Conservation (phyloP, 1,140 invertebrate species). For the Drosophila erecta region DNA sequence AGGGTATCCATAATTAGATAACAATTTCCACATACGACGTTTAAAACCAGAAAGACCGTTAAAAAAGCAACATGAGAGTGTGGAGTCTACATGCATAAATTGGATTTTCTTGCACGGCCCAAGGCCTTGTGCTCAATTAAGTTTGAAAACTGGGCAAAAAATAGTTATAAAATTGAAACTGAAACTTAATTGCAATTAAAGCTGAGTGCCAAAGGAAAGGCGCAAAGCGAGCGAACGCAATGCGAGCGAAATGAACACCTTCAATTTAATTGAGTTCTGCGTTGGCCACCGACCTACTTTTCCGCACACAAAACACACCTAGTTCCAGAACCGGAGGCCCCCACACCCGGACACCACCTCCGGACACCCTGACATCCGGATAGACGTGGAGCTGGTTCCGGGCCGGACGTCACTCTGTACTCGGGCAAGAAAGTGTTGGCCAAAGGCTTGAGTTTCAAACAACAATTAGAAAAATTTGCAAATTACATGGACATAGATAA, state of each 20-base stretch:
- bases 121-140: conserved; percentile 72
- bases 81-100: conserved; percentile 55
- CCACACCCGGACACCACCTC: background rate
- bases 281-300: conserved; percentile 64
- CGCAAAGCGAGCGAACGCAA: conserved; percentile 33
- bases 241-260: conserved; percentile 61
- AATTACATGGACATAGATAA: conserved; percentile 63
- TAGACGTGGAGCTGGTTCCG: conserved; percentile 21
- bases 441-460: conserved; percentile 78
- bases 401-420: conserved; percentile 58
- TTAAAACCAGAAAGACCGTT: conserved; percentile 20
- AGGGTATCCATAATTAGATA: conserved; percentile 31
- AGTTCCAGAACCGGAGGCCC: conserved; percentile 15
- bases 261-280: conserved; percentile 70
- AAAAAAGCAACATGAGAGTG: conserved; percentile 20
- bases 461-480: conserved; percentile 84
- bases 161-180: conserved; percentile 61
- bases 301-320: conserved; percentile 42
- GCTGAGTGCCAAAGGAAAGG: conserved; percentile 53
- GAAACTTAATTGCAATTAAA: conserved; percentile 81
- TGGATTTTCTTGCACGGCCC: conserved; percentile 58
- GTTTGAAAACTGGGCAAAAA: conserved; percentile 42
- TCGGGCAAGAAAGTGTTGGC: conserved; percentile 58
- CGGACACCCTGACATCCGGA: background rate
- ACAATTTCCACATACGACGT: conserved; percentile 19